Evolutionary conservation across 2,888 invertebrate genomes (phyloP).

Genomic region (Chymomyza caudatula): DNA sequence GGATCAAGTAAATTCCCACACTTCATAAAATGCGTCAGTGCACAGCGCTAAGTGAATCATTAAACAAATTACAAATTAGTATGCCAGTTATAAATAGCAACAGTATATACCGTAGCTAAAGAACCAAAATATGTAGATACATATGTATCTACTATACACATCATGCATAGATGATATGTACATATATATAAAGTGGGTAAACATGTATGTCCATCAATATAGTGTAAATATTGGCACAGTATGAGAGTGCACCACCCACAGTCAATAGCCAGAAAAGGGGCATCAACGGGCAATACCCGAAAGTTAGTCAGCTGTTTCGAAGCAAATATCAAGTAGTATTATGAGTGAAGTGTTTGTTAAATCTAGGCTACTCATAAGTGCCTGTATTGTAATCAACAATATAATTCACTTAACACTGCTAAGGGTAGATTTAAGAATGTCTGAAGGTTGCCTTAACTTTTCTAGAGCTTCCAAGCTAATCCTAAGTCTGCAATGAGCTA

Average conservation of each 20-base stretch:
- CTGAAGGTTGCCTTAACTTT: too few species aligned
- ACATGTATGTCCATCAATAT: conserved; percentile 58
- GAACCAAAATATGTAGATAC: not conserved
- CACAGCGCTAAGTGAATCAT: conserved; percentile 59
- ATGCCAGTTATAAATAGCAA: conserved; percentile 64
- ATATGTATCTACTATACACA: not conserved
- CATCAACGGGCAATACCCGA: not conserved
- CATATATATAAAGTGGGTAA: conserved; percentile 28
- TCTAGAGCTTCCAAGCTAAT: not conserved
- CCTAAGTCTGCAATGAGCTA: not conserved
- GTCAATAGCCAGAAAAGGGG: not conserved
- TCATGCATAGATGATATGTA: not conserved
- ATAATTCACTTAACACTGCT: too few species aligned
- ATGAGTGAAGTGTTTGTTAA: too few species aligned
- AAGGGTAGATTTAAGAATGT: too few species aligned
- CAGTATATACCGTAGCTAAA: not conserved
- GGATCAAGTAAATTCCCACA: conserved; percentile 48
- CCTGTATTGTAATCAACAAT: too few species aligned
- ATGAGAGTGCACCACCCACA: conserved; percentile 10
- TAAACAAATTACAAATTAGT: conserved; percentile 70
- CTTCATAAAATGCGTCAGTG: conserved; percentile 41
- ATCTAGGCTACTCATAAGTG: too few species aligned
- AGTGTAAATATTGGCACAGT: conserved; percentile 66
- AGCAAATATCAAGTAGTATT: too few species aligned
- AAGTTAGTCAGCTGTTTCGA: not conserved